Evolutionary conservation across 2,797 vertebrate species (phyloP), one percentile per base, ranked within the genome.

Genomic region (Sardinella longiceps): DNA sequence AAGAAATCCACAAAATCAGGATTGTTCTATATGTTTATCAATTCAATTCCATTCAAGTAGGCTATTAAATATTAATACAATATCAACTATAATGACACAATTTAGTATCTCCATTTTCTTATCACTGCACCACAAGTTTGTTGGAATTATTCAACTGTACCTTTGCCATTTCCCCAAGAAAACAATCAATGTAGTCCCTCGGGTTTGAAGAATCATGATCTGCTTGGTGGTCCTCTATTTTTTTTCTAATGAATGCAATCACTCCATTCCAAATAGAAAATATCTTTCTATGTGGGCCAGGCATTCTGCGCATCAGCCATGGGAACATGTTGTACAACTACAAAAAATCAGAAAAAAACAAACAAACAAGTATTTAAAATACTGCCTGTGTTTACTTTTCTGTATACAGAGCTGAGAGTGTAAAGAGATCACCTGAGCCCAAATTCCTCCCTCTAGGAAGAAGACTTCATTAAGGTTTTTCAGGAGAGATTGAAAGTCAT

Each of bases 121-220:
- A 43, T 43, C 43, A 43, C 43, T 43, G 43, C 43, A 43, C 43
- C 43, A 43, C 43, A 43, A 43, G 43, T 43, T 43, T 43, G 43
- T 43, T 43, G 43, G 4, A 4, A 43, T 43, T 43, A 43, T 43
- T 43, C 43, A 43, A 43, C 43, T 43, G 43, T 15, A 95, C 95
- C 89, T 95, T 92, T 80, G 87, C 90, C 82, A 95, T 88, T 83
- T 95, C 91, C 0, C 87, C 39, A 48, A 96, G 88, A 88, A 94
- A 96, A 86, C 92, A 85, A 0, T 96, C 95, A 0, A 93, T 95
- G 86, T 94, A 94, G 86, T 96, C 92, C 89, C 93, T 90, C 0
- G 92, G 93, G 58, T 91, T 87, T 1, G 88, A 85, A 0, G 92
- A 88, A 87, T 96, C 92, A 1, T 90, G 20, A 56, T 84, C 92